Evolutionary conservation across 92 coral and sea anemone genomes (phyloP).

Genomic region (Actinostola sp.): DNA sequence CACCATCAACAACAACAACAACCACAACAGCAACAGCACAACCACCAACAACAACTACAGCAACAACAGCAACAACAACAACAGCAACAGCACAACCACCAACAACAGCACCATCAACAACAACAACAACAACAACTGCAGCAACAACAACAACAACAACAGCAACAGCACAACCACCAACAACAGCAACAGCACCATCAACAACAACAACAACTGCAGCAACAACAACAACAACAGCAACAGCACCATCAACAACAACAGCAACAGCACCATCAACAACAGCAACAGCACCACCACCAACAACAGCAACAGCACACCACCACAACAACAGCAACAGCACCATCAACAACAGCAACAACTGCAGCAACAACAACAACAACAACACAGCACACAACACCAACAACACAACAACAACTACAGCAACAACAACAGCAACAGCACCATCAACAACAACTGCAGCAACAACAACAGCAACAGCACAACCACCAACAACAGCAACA

Average conservation of each 20-base stretch:
- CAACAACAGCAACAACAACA: not conserved
- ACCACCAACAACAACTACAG: not conserved
- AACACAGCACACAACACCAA: not conserved
- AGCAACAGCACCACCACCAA: not conserved
- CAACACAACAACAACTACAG: not conserved
- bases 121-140: not conserved
- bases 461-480: not conserved
- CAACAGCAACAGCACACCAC: not conserved
- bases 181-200: not conserved
- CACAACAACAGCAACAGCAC: not conserved
- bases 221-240: not conserved
- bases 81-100: not conserved
- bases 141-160: not conserved
- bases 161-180: not conserved
- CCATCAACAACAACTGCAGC: not conserved
- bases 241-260: not conserved
- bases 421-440: not conserved
- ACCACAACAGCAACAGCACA: not conserved
- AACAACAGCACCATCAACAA: not conserved
- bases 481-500: not conserved
- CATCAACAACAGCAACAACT: not conserved
- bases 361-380: not conserved
- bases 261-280: not conserved
- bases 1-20: not conserved
- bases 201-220: not conserved